Base-by-base conservation (phyloP, 2,113 vertebrate genomes). In the Lynx canadensis region DNA sequence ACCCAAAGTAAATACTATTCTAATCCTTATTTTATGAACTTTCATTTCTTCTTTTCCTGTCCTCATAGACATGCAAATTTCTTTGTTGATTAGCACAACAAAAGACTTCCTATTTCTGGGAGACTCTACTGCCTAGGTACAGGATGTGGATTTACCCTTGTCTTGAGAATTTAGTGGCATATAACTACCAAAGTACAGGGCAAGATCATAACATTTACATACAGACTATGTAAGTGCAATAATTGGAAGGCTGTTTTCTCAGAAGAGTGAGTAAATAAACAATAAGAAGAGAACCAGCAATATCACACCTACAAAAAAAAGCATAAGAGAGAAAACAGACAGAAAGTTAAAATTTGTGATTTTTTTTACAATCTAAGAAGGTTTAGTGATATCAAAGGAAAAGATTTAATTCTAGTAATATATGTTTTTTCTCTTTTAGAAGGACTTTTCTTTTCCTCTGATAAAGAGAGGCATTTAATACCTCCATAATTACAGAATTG, bases 351-450 rank as follows among this genome's bases (percentile, higher is more conserved):
- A 16, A 21, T 83, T 50, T 87, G 14, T 93, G 29, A 65, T 45
- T 93, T 95, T 95, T 36, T 96, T 84, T 21, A 82, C 36, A 93
- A 78, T n/a, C 10, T 15, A 82, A 79, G 50, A 38, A 73, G 41
- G 10, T 55, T 90, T 90, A 69, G 91, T 52, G 68, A 79, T 74
- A 45, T 21, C 13, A n/a, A 91, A 86, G 55, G 73, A 92, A 73
- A 95, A 19, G 29, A 36, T 41, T 85, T 27, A 65, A 73, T 48
- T 38, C 50, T 45, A 41, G 65, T 84, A 65, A 71, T 76, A 57
- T 50, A 36, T 71, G 10, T 38, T 90, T 57, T 91, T 79, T 89
- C 33, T 86, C 41, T 78, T 86, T 74, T 41, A 87, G 92, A 92
- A 78, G 52, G 13, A 41, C 14, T 63, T 36, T 87, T 79, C 41